Evolutionary conservation across 2,797 vertebrate species (phyloP), one percentile per base, ranked within the genome.

Genomic region (Sandelia bainsii): DNA sequence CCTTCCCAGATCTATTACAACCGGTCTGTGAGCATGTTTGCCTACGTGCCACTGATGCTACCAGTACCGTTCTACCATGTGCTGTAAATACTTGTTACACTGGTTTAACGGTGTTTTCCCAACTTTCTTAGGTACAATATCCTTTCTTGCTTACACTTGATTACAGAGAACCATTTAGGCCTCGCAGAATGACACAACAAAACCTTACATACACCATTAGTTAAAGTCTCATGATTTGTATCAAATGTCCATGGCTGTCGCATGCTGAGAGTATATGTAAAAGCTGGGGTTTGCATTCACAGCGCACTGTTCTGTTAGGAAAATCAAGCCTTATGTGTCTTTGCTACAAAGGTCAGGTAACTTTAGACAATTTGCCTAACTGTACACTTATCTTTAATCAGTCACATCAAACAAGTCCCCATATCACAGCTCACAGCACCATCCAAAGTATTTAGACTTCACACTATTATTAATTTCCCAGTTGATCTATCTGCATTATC

Each of bases 301-400:
- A 23, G 54, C 65, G 27, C 73, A 75, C 60, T 49, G 70, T 63
- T 66, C 75, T 69, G 79, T 77, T 90, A 92, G 83, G 91, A 48
- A 93, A 93, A 93, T 92, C 34, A 87, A 68, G 66, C 72, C 46
- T 34, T 22, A 62, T 46, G 72, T 70, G 62, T 72, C 37, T 81
- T 73, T 84, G 59, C 71, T 62, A 69, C 73, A 50, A 60, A 85
- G 71, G 69, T 74, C 67, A 61, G 75, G 75, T 82, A 51, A 87
- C 74, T 81, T 50, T 4, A 17, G 64, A 70, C 66, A 23, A 93
- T 93, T 93, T 94, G 88, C 88, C 78, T 93, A 92, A 92, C 90
- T 85, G 91, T 68, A 80, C 22, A 66, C 77, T 78, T 69, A 90
- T 83, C 76, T 66, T 69, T 46, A 73, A 46, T 56, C 20, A 62